These are phyloP conservation scores for Cheilosia impressa DNA, from an alignment of 2,888 invertebrate genomes.

Conservation along the genomic window DNA sequence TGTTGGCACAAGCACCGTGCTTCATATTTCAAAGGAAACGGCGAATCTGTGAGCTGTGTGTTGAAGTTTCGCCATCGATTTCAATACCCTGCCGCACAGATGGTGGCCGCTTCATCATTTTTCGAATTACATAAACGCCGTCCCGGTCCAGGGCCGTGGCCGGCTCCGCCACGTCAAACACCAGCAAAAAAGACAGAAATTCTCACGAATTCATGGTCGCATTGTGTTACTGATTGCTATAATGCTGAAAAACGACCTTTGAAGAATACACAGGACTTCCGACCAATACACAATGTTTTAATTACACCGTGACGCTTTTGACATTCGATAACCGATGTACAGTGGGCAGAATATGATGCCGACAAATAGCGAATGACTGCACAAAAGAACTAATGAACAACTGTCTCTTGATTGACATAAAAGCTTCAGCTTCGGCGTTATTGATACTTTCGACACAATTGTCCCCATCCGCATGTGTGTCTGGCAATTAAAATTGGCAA, in stretches of 20 bases:
- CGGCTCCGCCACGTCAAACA: too few relatives aligned
- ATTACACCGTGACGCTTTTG: constrained; percentile 39
- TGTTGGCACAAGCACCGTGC: constrained; percentile 5
- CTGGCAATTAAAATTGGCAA: constrained; percentile 61
- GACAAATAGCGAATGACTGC: neutral
- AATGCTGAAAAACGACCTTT: neutral
- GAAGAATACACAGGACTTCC: constrained; percentile 36
- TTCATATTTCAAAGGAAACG: constrained; percentile 53
- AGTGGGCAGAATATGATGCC: neutral
- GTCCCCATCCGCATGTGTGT: constrained; percentile 14
- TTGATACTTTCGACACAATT: constrained; percentile 58
- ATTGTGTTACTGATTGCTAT: constrained; percentile 34
- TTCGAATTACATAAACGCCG: constrained; percentile 39
- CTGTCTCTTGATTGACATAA: constrained; percentile 37
- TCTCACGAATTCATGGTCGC: constrained; percentile 23
- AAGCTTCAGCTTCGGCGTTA: constrained; percentile 35
- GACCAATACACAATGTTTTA: constrained; percentile 35
- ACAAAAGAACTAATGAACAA: constrained; percentile 11
- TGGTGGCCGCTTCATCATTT: constrained; percentile 23
- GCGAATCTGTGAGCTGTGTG: neutral
- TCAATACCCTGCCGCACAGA: constrained; percentile 25
- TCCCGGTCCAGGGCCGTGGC: neutral
- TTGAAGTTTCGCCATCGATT: constrained; percentile 41
- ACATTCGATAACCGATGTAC: neutral
- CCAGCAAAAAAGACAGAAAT: constrained; percentile 19